Conservation (phyloP, 2,113 vertebrate species). For the Psittacara wagleri region DNA sequence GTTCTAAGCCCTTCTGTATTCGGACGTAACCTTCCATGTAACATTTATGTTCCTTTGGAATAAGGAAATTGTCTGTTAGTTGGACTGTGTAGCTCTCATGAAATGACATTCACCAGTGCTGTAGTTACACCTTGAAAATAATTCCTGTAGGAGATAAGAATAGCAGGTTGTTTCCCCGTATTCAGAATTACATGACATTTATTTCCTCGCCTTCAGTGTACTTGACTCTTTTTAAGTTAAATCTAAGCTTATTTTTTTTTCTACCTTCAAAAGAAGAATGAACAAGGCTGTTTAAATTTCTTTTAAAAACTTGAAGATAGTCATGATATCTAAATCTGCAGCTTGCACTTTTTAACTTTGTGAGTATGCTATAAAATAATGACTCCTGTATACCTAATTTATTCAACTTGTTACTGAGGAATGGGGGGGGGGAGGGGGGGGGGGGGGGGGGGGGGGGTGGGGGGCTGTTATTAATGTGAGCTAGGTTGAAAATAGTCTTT, state of each 20-base stretch:
- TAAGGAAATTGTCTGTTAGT: neutral
- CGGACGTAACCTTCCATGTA: neutral
- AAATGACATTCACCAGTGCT: neutral
- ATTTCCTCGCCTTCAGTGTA: neutral
- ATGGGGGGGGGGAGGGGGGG: too few species aligned
- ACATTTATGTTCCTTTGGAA: neutral
- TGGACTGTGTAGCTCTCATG: neutral
- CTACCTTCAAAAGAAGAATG: neutral
- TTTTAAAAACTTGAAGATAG: neutral
- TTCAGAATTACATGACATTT: neutral
- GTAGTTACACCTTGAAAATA: neutral
- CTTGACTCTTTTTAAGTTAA: constrained; percentile 25
- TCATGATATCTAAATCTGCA: neutral
- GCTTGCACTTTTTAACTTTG: neutral
- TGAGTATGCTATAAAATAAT: neutral
- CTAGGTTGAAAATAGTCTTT: neutral
- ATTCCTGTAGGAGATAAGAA: neutral
- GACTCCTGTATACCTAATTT: neutral
- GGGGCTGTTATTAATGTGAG: neutral
- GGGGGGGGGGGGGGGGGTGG: too few species aligned
- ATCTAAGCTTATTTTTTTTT: neutral
- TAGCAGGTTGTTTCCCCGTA: neutral
- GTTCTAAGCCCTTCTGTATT: neutral
- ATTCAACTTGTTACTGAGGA: neutral
- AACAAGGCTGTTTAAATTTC: neutral